Evolutionary conservation across 2,797 vertebrate species (phyloP).

Genomic region (Otus scops): DNA sequence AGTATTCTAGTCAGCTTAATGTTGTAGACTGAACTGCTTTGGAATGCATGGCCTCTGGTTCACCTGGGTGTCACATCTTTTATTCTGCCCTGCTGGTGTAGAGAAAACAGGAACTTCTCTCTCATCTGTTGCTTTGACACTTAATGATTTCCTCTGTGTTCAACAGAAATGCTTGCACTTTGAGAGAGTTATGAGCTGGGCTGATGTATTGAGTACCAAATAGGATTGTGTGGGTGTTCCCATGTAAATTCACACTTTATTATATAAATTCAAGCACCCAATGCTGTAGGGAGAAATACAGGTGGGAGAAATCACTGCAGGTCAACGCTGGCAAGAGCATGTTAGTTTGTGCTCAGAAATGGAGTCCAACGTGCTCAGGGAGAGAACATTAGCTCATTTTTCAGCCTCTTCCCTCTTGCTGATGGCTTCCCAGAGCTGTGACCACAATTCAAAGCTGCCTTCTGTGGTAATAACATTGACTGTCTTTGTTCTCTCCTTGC

Average conservation of each 20-base stretch:
- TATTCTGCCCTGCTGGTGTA: neutral
- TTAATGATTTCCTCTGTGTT: neutral
- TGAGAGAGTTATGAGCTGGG: neutral
- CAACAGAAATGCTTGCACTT: neutral
- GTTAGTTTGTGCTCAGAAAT: neutral
- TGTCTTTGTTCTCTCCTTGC: neutral
- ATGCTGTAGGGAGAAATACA: neutral
- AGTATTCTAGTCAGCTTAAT: neutral
- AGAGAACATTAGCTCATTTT: neutral
- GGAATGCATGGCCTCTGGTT: neutral
- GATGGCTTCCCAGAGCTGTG: neutral
- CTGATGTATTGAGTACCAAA: neutral
- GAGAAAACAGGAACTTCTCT: neutral
- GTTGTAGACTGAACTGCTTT: neutral
- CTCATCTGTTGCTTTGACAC: neutral
- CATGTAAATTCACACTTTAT: neutral
- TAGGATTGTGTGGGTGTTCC: neutral
- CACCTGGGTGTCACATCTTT: neutral
- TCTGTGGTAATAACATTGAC: neutral
- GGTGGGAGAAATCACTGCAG: neutral
- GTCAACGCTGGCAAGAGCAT: neutral
- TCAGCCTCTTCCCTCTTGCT: neutral
- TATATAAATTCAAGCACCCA: neutral
- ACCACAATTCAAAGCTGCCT: neutral
- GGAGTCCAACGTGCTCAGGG: neutral